Conservation (phyloP, 2,113 vertebrate species). For the Glareola pratincola region DNA sequence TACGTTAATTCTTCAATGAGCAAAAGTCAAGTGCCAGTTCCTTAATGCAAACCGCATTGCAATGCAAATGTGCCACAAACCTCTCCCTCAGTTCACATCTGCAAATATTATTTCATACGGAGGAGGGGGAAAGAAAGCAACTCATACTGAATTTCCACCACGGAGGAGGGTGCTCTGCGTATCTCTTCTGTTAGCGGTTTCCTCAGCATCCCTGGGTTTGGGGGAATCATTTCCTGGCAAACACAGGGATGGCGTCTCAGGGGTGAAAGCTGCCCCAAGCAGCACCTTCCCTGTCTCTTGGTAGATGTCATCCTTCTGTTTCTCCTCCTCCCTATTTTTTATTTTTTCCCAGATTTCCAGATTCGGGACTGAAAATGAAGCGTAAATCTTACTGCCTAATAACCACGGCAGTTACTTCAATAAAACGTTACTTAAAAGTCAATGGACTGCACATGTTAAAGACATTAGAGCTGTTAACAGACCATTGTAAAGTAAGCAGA, state of each 20-base stretch:
- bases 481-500: slow-evolving; percentile 81
- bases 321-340: background rate
- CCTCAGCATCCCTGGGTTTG: background rate
- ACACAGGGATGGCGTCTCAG: rapidly evolving
- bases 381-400: slow-evolving; percentile 85
- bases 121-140: background rate
- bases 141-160: slow-evolving; percentile 16
- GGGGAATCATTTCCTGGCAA: background rate
- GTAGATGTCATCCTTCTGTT: slow-evolving; percentile 13
- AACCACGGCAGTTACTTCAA: slow-evolving; percentile 82
- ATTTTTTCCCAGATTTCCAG: slow-evolving; percentile 61
- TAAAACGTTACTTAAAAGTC: slow-evolving; percentile 85
- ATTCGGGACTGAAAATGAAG: slow-evolving; percentile 79
- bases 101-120: slow-evolving; percentile 63
- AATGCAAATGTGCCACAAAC: background rate
- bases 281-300: background rate
- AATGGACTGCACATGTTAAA: slow-evolving; percentile 84
- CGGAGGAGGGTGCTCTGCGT: slow-evolving; percentile 41
- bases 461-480: slow-evolving; percentile 83
- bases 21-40: slow-evolving; percentile 40
- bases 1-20: background rate
- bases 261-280: background rate
- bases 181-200: background rate
- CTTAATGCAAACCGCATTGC: slow-evolving; percentile 19
- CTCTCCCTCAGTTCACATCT: slow-evolving; percentile 56